Conservation (phyloP, 2,113 vertebrate genomes). For the Cyanistes caeruleus region DNA sequence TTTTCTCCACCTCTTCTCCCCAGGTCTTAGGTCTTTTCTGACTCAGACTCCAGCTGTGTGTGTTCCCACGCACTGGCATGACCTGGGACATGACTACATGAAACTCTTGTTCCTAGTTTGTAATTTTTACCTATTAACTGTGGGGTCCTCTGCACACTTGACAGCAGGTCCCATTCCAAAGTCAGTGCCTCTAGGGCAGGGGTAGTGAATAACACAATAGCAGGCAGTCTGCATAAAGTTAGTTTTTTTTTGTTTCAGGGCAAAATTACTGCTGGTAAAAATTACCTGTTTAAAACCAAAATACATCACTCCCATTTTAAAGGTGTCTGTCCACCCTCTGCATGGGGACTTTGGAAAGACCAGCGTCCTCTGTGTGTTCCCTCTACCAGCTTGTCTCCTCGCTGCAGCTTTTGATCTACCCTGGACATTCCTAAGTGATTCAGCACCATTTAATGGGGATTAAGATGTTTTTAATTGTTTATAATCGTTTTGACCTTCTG, state of each 20-base stretch:
- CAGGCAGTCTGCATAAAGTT: neutral
- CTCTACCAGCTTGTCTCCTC: neutral
- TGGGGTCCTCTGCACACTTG: neutral
- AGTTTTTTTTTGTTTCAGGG: neutral
- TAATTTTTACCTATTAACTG: neutral
- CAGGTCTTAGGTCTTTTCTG: neutral
- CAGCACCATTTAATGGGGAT: neutral
- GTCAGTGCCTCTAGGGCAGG: neutral
- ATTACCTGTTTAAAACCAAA: neutral
- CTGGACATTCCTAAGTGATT: neutral
- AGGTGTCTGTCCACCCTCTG: rapidly evolving
- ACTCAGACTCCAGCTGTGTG: rapidly evolving
- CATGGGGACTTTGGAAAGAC: neutral
- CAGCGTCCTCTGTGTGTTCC: neutral
- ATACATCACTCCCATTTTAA: neutral
- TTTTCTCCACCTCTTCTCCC: neutral
- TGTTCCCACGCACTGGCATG: rapidly evolving
- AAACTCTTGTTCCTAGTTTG: neutral
- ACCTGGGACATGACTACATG: neutral
- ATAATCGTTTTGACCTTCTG: conserved; percentile 8
- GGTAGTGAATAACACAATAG: neutral
- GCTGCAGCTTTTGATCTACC: neutral
- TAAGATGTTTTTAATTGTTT: conserved; percentile 34
- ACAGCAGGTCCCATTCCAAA: neutral
- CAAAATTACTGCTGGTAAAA: neutral